A percentile compares a stretch with the other conserved stretches of the same genome.
These are phyloP conservation scores for Sakesphorus luctuosus DNA, from an alignment of 2,113 vertebrate species.

Conservation along the genomic window DNA sequence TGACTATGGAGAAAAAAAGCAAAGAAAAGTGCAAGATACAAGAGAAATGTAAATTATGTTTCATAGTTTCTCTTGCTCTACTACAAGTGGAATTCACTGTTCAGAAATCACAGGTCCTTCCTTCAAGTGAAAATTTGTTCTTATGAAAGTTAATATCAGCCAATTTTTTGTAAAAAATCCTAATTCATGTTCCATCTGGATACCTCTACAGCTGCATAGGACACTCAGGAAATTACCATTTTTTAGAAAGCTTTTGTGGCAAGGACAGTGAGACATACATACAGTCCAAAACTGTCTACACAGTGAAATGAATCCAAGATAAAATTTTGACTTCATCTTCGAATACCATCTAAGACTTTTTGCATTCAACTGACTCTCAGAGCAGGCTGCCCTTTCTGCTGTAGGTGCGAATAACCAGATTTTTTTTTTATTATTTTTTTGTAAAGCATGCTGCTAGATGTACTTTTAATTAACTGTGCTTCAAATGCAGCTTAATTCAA, in stretches of 20 bases:
- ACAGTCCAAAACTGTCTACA: not conserved
- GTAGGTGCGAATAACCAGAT: not conserved
- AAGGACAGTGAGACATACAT: fast-evolving
- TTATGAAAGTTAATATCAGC: not conserved
- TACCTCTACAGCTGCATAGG: not conserved
- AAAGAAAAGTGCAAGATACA: not conserved
- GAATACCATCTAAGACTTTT: fast-evolving
- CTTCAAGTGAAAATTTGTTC: not conserved
- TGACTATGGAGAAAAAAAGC: not conserved
- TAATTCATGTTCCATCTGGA: not conserved
- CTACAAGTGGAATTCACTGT: not conserved
- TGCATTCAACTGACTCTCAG: fast-evolving
- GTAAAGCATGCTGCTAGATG: not conserved
- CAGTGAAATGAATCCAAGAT: not conserved
- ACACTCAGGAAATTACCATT: not conserved
- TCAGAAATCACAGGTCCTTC: not conserved
- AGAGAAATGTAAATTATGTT: not conserved
- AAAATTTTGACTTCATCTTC: not conserved
- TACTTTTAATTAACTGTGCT: not conserved
- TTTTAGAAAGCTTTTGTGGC: not conserved
- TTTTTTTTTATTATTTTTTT: not conserved
- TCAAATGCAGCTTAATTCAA: not conserved
- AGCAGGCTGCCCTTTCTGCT: fast-evolving
- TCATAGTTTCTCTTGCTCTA: not conserved
- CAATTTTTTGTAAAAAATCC: not conserved